Percentiles rank a stretch among this genome's conserved stretches.
phyloP scores from a whole-genome alignment of 2,797 vertebrate species.

The Chloroceryle amazona region DNA sequence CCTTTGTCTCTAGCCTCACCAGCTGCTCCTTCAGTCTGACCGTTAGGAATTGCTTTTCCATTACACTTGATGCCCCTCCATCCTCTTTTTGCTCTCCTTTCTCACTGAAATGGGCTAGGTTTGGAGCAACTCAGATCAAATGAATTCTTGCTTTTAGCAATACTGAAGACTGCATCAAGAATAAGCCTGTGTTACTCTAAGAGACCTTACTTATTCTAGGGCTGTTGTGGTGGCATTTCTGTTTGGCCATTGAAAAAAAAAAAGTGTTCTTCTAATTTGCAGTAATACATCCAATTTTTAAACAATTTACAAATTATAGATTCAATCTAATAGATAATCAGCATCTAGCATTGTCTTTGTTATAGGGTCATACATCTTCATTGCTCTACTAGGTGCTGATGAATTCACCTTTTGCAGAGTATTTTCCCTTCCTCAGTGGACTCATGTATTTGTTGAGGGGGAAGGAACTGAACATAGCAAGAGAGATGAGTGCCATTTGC shows the following conservation, averaged over 20 bases:
- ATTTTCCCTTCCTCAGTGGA: background rate
- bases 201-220: background rate
- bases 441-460: background rate
- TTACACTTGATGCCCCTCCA: background rate
- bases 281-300: background rate
- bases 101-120: background rate
- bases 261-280: no score
- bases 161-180: background rate
- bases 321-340: background rate
- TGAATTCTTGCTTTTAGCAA: background rate
- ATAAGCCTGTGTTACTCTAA: background rate
- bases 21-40: background rate
- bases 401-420: background rate
- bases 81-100: background rate
- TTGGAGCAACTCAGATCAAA: background rate
- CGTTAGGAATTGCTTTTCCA: background rate
- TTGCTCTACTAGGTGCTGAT: background rate
- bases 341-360: background rate
- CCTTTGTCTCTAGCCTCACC: background rate
- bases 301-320: background rate
- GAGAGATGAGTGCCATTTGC: background rate
- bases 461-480: background rate
- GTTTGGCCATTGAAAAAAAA: background rate
- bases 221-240: background rate
- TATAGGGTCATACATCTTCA: background rate